These are phyloP conservation scores for Rhagologus leucostigma DNA, from an alignment of 2,113 vertebrate species.

Conservation along the genomic window DNA sequence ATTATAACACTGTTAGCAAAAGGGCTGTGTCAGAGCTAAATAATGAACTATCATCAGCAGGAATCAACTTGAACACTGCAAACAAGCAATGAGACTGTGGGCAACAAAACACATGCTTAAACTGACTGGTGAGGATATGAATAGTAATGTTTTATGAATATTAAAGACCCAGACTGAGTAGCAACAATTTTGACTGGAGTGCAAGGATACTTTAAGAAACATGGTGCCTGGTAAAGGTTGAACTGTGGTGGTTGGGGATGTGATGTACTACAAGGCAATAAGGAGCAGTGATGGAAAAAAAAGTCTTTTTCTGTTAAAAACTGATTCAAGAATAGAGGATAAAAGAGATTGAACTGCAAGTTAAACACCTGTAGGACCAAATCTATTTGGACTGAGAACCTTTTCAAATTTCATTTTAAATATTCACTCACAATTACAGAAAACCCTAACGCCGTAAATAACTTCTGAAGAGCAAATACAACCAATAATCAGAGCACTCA, in stretches of 20 bases:
- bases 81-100: background rate
- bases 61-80: background rate
- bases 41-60: background rate
- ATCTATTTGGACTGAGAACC: background rate
- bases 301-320: background rate
- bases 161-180: background rate
- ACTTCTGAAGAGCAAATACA: background rate
- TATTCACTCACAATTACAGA: background rate
- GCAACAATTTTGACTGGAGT: background rate
- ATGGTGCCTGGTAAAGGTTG: background rate
- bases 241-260: background rate
- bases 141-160: background rate
- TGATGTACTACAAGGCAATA: background rate
- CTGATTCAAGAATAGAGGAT: background rate
- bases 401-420: background rate
- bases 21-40: background rate
- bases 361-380: background rate
- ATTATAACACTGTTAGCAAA: background rate
- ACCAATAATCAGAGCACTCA: background rate
- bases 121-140: background rate
- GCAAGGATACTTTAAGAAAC: background rate
- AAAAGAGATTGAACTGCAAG: background rate
- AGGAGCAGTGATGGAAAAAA: background rate
- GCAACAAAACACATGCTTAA: background rate
- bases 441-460: background rate